Conservation (phyloP, 2,113 vertebrate genomes). For the Perca flavescens region DNA sequence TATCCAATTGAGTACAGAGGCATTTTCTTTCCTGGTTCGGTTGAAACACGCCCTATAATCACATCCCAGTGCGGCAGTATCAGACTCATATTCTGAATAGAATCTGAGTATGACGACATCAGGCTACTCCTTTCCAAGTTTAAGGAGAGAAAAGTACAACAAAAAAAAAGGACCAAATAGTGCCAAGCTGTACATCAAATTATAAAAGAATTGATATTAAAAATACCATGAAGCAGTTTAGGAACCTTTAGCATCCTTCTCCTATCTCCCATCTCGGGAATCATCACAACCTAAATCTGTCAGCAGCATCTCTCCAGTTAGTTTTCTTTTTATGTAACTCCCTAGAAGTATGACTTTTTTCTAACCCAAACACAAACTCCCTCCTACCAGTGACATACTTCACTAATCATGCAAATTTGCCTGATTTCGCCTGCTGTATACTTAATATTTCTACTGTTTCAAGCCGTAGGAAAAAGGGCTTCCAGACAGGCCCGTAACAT, state of each 20-base stretch:
- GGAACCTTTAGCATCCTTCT: constrained; percentile 9
- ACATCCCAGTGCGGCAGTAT: no score
- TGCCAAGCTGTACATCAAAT: constrained; percentile 24
- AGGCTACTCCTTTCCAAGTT: not conserved
- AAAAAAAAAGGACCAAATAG: constrained; percentile 6
- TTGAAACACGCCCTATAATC: no score
- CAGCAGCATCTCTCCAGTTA: constrained; percentile 18
- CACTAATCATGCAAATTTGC: not conserved
- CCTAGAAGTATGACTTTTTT: not conserved
- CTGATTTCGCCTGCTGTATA: not conserved
- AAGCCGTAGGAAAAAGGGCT: not conserved
- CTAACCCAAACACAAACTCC: not conserved
- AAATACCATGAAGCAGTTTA: constrained; percentile 23
- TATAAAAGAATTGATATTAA: constrained; percentile 14
- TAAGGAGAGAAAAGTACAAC: not conserved
- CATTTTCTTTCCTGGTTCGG: no score
- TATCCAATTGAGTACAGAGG: no score
- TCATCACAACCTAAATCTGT: constrained; percentile 61
- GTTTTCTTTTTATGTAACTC: constrained; percentile 13
- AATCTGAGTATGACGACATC: no score
- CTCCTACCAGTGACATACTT: not conserved
- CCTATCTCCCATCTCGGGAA: constrained; percentile 26
- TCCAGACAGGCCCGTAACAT: not conserved
- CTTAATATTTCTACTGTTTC: not conserved
- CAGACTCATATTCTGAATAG: no score